Percentiles rank a stretch among this genome's conserved stretches.
Conservation (phyloP, 2,113 vertebrate species). For the Suncus etruscus region DNA sequence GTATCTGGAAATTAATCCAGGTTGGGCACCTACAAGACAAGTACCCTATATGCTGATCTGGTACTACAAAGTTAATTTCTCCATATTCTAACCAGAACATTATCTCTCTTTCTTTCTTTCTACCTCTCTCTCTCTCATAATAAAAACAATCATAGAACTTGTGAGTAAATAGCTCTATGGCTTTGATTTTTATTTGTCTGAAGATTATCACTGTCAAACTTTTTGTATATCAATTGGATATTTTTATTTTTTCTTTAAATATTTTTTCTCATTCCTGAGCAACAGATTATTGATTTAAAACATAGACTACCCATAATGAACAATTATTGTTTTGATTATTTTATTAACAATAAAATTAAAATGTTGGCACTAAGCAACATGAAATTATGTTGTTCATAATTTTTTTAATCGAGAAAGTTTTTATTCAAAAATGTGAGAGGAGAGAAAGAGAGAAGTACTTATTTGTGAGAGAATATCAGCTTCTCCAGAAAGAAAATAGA, state of each 20-base stretch:
- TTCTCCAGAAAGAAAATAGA: too few relatives aligned
- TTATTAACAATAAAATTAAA: not conserved
- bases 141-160: not conserved
- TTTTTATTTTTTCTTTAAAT: not conserved
- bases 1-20: too few relatives aligned
- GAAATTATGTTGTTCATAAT: not conserved
- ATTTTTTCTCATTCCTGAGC: not conserved
- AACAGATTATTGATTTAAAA: not conserved
- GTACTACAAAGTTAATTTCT: not conserved
- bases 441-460: too few relatives aligned
- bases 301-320: not conserved
- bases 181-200: conserved; percentile 10
- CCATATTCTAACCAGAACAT: not conserved
- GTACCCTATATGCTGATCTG: too few relatives aligned
- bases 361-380: not conserved
- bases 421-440: too few relatives aligned
- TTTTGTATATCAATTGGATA: not conserved
- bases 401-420: too few relatives aligned
- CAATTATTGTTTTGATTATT: not conserved
- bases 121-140: too few relatives aligned
- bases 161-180: not conserved
- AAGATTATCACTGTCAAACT: not conserved
- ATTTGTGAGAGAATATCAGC: too few relatives aligned
- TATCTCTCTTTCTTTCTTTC: not conserved
- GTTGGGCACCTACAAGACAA: too few relatives aligned